Evolutionary conservation across 2,888 invertebrate species (phyloP).

Genomic region (Protodeltote pygarga): DNA sequence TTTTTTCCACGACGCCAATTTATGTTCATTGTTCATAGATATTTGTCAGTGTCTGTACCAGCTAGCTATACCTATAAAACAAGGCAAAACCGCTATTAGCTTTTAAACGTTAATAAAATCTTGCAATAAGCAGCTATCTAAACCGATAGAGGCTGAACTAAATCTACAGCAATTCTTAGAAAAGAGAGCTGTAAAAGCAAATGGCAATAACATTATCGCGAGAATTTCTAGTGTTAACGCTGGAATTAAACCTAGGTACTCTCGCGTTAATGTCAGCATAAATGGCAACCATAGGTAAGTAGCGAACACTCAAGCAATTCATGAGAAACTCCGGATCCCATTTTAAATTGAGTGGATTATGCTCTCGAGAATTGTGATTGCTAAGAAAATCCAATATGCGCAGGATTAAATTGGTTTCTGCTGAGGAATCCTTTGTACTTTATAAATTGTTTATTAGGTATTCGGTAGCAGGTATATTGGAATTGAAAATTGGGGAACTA

Average conservation of each 20-base stretch:
- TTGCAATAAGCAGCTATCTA: conserved; percentile 1
- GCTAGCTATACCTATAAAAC: too few relatives aligned
- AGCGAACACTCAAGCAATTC: conserved; percentile 23
- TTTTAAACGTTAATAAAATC: too few relatives aligned
- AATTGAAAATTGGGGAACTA: neutral
- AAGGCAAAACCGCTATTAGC: too few relatives aligned
- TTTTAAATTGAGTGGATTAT: conserved; percentile 21
- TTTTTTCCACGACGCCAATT: too few relatives aligned
- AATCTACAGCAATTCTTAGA: conserved; percentile 11
- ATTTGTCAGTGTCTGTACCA: too few relatives aligned
- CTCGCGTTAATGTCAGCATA: conserved; percentile 9
- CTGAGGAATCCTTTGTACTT: conserved; percentile 8
- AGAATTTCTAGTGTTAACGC: conserved; percentile 8
- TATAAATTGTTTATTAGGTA: too few relatives aligned
- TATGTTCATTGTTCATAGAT: too few relatives aligned
- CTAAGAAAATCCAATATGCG: conserved; percentile 30
- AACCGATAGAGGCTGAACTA: conserved; percentile 1
- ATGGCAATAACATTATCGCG: neutral
- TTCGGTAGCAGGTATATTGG: neutral
- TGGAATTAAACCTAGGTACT: conserved; percentile 18
- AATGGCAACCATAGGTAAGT: conserved; percentile 23
- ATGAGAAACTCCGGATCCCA: conserved; percentile 20
- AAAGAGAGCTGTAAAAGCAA: conserved; percentile 14
- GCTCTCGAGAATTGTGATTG: conserved; percentile 24
- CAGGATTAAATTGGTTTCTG: conserved; percentile 27